Evolutionary conservation across 2,797 vertebrate species (phyloP), one percentile per base, ranked within the genome.

Genomic region (Dromococcyx pavoninus): DNA sequence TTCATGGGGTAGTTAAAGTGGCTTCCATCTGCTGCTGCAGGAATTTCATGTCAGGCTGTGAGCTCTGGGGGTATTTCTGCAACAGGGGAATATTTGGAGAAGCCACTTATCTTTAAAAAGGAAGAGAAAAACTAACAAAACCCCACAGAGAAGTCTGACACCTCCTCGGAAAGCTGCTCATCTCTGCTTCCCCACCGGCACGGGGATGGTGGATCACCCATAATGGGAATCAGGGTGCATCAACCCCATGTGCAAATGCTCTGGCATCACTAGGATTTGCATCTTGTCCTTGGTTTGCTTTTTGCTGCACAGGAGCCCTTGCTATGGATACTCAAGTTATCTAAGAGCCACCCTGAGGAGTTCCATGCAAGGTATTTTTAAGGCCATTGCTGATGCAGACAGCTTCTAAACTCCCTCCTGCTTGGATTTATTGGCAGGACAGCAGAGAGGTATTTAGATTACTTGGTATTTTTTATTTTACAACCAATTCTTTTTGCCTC

Each of bases 1-100:
- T 1, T 13, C 30, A 2, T 0, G 2, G 24, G 50, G 41, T 15
- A 21, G 17, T 37, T 24, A 11, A 46, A 69, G 30, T 13, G 46
- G 53, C 32, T 64, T 82, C 67, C 56, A 80, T 7, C 30, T 28
- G 27, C 54, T 4, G 23, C 46, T 50, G 18, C 17, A 7, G 3
- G 25, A 80, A 41, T 9, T 23, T 57, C 44, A 9, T 0, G 2
- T 23, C 88, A 50, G 46, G 27, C 46, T 62, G 46, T 16, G 57
- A 81, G 39, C 33, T 78, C 10, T 46, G 60, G 28, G 88, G 66
- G 69, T 72, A 71, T 78, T 95, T 92, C 81, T 69, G 51, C n/a
- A 56, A 39, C 0, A 2, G 62, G 70, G 53, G 53, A 83, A 65
- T n/a, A 72, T 65, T 4, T 32, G n/a, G 58, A 83, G 43, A 86